These are phyloP conservation scores for Tenthredo mesomela DNA, from an alignment of 2,888 invertebrate genomes.

Conservation along the genomic window DNA sequence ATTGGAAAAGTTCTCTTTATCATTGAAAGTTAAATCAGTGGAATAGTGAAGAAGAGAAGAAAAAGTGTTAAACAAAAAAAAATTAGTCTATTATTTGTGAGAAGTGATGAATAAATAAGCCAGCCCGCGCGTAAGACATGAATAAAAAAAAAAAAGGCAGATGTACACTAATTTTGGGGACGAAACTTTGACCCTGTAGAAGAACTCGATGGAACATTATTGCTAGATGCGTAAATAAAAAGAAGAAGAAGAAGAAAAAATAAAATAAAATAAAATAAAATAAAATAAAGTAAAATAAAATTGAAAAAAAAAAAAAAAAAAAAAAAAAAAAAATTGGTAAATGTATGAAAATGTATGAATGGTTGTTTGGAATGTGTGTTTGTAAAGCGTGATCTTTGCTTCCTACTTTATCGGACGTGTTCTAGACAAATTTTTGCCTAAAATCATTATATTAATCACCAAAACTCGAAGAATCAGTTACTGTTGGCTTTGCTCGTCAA, in stretches of 20 bases:
- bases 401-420: conserved; percentile 49
- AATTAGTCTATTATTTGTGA: conserved; percentile 35
- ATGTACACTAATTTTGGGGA: conserved; percentile 44
- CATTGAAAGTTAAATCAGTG: conserved; percentile 33
- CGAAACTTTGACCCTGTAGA: conserved; percentile 10
- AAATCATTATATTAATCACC: conserved; percentile 37
- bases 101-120: conserved; percentile 37
- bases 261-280: background rate
- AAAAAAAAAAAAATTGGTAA: conserved; percentile 15
- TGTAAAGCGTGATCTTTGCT: conserved; percentile 46
- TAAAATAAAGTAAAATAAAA: background rate
- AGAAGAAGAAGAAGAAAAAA: background rate
- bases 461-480: conserved; percentile 36
- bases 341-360: conserved; percentile 50
- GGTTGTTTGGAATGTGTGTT: conserved; percentile 49
- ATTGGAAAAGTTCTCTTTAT: conserved; percentile 3
- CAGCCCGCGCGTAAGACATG: conserved; percentile 19
- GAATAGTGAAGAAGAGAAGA: conserved; percentile 36
- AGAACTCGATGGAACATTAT: conserved; percentile 44
- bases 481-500: conserved; percentile 46
- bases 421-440: conserved; percentile 51
- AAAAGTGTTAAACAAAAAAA: conserved; percentile 6
- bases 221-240: conserved; percentile 49
- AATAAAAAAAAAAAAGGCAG: conserved; percentile 29
- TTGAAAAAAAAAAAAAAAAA: background rate